Percentiles rank a stretch among this genome's conserved stretches.
Conservation (phyloP, 2,888 invertebrate genomes). For the Dicranocentrus wangi region DNA sequence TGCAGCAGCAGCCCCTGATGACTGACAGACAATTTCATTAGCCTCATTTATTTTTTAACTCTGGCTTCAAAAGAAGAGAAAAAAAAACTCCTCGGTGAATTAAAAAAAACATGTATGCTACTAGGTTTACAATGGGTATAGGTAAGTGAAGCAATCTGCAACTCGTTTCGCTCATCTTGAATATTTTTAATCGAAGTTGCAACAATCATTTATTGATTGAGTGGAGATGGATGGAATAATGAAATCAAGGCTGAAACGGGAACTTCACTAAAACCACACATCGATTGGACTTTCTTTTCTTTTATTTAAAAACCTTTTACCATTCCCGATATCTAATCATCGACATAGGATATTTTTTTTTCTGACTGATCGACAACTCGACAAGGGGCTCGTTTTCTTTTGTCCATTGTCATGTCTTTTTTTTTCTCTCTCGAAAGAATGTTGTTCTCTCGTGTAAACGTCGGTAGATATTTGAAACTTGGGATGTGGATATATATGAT, state of each 20-base stretch:
- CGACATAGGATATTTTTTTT: background rate
- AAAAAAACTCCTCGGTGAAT: background rate
- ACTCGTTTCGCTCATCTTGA: too few relatives aligned
- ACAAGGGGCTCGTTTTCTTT: background rate
- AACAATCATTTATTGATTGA: too few relatives aligned
- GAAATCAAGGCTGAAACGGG: constrained; percentile 16
- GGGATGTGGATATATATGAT: background rate
- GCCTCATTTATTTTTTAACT: constrained; percentile 8
- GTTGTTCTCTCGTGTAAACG: too few relatives aligned
- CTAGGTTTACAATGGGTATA: background rate
- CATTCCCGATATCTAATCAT: constrained; percentile 2
- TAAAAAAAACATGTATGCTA: background rate
- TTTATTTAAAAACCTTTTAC: background rate
- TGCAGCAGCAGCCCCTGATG: background rate
- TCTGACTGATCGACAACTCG: constrained; percentile 10
- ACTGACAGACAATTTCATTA: constrained; percentile 44
- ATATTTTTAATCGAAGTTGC: too few relatives aligned
- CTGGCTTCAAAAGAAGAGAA: constrained; percentile 1
- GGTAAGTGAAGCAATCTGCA: background rate
- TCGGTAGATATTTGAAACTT: background rate
- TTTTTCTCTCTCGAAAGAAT: background rate
- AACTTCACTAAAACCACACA: background rate
- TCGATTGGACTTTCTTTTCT: constrained; percentile 5
- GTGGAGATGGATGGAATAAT: too few relatives aligned
- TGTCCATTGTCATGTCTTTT: constrained; percentile 14